Conservation (phyloP, 2,113 vertebrate genomes). For the Steatornis caripensis region DNA sequence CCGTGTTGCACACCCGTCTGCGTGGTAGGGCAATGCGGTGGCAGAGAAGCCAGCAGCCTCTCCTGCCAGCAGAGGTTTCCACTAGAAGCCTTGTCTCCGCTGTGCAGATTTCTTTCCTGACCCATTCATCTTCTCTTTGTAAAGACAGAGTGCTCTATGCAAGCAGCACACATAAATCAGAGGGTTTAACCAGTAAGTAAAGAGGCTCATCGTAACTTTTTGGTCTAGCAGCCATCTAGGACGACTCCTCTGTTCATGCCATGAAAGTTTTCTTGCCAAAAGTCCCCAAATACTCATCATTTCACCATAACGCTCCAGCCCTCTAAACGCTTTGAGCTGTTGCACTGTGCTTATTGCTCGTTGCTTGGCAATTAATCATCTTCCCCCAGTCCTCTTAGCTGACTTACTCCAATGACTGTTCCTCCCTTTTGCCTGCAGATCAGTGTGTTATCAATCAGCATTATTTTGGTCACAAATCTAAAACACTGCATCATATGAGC, state of each 20-base stretch:
- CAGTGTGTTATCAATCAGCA: not conserved
- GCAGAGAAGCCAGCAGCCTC: not conserved
- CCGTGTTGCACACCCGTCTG: too few relatives aligned
- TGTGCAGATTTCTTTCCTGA: too few relatives aligned
- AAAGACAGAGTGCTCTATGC: not conserved
- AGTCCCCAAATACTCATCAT: not conserved
- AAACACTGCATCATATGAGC: accelerated
- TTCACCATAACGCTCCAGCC: accelerated
- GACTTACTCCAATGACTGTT: accelerated
- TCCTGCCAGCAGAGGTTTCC: not conserved
- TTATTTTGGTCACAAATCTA: not conserved
- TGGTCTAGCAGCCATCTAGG: not conserved
- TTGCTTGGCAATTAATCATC: too few relatives aligned
- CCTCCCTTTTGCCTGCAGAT: not conserved
- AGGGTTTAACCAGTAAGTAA: too few relatives aligned
- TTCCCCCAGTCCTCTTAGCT: not conserved
- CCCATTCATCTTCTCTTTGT: not conserved
- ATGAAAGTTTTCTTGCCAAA: not conserved
- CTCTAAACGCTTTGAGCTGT: not conserved
- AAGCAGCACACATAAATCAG: not conserved
- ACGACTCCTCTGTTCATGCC: not conserved
- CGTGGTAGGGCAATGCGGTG: not conserved
- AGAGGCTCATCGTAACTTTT: too few relatives aligned
- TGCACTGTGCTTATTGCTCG: too few relatives aligned
- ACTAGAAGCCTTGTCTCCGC: not conserved